phyloP scores from a whole-genome alignment of 2,797 vertebrate species.

The Sebastolobus alascanus region DNA sequence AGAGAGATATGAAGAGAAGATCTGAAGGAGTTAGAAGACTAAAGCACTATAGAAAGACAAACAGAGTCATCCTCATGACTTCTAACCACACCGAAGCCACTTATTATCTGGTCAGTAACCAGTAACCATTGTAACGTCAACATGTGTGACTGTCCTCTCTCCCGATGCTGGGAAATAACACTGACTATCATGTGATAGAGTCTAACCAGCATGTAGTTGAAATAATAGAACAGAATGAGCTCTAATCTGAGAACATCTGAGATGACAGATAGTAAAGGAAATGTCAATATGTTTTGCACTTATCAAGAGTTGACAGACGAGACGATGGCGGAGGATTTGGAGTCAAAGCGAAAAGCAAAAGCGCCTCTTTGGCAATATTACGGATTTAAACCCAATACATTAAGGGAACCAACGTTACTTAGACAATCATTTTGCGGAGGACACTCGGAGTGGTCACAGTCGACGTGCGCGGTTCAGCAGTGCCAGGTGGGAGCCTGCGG shows the following conservation, averaged over 20 bases:
- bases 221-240: constrained; percentile 9
- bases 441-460: no score
- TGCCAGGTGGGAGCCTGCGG: no score
- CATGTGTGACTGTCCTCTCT: constrained; percentile 46
- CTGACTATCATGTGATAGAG: constrained; percentile 44
- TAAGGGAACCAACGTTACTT: no score
- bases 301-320: no score
- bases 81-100: constrained; percentile 48
- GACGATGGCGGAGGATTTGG: no score
- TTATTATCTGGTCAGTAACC: constrained; percentile 63
- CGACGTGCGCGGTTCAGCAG: no score
- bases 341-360: no score
- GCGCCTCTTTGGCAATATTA: no score
- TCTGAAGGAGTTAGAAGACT: constrained; percentile 20
- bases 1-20: constrained; percentile 25
- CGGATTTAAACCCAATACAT: no score
- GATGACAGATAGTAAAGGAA: not conserved
- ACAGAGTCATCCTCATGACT: constrained; percentile 55
- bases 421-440: no score
- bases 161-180: constrained; percentile 30
- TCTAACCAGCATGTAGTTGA: not conserved
- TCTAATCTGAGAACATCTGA: not conserved
- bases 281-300: not conserved
- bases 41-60: constrained; percentile 19
- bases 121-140: constrained; percentile 62